Conservation (phyloP, 2,113 vertebrate genomes). For the Chaenogobius annularis region DNA sequence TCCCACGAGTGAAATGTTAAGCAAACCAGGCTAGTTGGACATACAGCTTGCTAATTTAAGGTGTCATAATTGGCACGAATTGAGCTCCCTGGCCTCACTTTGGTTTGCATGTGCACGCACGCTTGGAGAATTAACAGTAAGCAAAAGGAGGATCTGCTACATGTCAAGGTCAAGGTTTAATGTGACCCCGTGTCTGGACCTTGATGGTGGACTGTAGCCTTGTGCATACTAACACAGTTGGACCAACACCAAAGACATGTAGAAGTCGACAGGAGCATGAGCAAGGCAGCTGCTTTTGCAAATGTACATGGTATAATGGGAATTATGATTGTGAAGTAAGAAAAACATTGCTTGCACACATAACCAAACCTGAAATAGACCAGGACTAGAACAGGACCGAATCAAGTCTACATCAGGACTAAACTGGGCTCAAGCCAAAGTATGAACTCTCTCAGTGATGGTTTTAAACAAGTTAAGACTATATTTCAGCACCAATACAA, state of each 20-base stretch:
- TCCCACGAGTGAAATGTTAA: slow-evolving; percentile 48
- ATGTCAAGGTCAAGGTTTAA: slow-evolving; percentile 15
- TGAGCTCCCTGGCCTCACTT: slow-evolving; percentile 6
- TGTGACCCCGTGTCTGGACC: slow-evolving; percentile 9
- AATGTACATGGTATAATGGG: neutral
- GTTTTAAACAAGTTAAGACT: too few species aligned
- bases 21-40: slow-evolving; percentile 21
- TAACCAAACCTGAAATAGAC: neutral
- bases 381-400: too few species aligned
- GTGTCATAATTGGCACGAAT: slow-evolving; percentile 5
- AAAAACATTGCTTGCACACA: too few species aligned
- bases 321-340: neutral
- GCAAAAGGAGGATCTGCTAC: slow-evolving; percentile 19
- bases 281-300: neutral
- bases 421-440: too few species aligned
- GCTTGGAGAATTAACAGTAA: slow-evolving; percentile 12
- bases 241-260: slow-evolving; percentile 3
- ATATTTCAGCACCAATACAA: neutral
- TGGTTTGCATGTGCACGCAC: slow-evolving; percentile 11
- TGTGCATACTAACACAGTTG: slow-evolving; percentile 7
- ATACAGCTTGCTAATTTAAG: slow-evolving; percentile 28
- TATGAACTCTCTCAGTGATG: too few species aligned
- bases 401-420: too few species aligned
- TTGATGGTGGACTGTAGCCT: neutral
- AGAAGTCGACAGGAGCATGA: neutral